Evolutionary conservation across 2,888 invertebrate genomes (phyloP).

Genomic region (Conomelus anceps): DNA sequence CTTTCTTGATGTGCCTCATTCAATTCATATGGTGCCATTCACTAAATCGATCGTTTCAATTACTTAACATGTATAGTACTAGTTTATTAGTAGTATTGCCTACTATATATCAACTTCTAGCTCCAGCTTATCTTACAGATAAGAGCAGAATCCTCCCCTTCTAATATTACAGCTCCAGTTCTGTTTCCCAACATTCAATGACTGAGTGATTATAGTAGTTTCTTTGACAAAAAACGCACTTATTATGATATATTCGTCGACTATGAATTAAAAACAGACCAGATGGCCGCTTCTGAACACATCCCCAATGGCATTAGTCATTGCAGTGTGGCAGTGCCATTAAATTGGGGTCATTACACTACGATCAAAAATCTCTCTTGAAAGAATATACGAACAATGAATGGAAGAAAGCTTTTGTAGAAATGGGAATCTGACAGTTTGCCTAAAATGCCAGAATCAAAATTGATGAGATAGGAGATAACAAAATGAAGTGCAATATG

Average conservation of each 20-base stretch:
- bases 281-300: neutral
- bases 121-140: neutral
- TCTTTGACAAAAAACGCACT: neutral
- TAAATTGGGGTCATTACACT: neutral
- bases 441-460: neutral
- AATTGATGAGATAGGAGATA: too few relatives aligned
- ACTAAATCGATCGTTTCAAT: neutral
- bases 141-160: neutral
- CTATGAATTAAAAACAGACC: neutral
- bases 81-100: neutral
- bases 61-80: neutral
- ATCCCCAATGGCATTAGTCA: neutral
- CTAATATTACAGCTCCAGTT: neutral
- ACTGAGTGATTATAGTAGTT: neutral
- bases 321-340: neutral
- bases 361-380: neutral
- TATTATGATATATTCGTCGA: neutral
- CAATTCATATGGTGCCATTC: neutral
- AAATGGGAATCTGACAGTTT: neutral
- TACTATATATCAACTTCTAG: neutral
- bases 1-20: neutral
- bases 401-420: neutral
- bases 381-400: neutral
- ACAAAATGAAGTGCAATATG: neutral
- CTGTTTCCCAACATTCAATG: neutral